Evolutionary conservation across 1,140 invertebrate species (phyloP).

Genomic region (Zaprionus tsacasi): DNA sequence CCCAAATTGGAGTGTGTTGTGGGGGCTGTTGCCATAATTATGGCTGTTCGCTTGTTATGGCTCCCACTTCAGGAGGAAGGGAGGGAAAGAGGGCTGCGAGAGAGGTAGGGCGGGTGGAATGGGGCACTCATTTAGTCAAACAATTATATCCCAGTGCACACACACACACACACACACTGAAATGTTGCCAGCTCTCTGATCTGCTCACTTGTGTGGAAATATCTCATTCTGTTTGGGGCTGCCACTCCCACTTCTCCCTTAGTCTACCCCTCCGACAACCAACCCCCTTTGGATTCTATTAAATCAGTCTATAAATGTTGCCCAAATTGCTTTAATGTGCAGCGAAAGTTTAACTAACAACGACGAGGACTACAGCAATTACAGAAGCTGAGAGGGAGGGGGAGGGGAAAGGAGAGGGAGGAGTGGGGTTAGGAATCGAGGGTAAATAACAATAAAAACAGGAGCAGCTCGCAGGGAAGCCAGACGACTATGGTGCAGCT

Average conservation of each 20-base stretch:
- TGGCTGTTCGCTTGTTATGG: conserved; percentile 53
- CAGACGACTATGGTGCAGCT: conserved; percentile 71
- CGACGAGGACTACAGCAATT: conserved; percentile 44
- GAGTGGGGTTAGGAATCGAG: neutral
- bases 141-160: conserved; percentile 76
- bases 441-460: conserved; percentile 75
- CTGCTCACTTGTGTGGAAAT: conserved; percentile 77
- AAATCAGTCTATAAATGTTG: conserved; percentile 80
- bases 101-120: conserved; percentile 1
- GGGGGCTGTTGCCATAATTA: conserved; percentile 70
- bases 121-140: conserved; percentile 76
- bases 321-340: conserved; percentile 81
- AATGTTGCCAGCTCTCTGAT: conserved; percentile 42
- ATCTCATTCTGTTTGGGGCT: conserved; percentile 65
- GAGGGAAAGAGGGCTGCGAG: conserved; percentile 13
- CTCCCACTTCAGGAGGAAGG: neutral
- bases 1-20: conserved; percentile 31
- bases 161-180: conserved; percentile 56
- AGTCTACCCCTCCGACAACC: neutral
- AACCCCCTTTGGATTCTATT: conserved; percentile 55
- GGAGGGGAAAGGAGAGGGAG: neutral
- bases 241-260: neutral
- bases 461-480: conserved; percentile 41
- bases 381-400: conserved; percentile 15
- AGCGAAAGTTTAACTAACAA: conserved; percentile 73